A percentile compares a stretch with the other conserved stretches of the same genome.
Conservation (phyloP, 2,113 vertebrate species). For the Murina feae region DNA sequence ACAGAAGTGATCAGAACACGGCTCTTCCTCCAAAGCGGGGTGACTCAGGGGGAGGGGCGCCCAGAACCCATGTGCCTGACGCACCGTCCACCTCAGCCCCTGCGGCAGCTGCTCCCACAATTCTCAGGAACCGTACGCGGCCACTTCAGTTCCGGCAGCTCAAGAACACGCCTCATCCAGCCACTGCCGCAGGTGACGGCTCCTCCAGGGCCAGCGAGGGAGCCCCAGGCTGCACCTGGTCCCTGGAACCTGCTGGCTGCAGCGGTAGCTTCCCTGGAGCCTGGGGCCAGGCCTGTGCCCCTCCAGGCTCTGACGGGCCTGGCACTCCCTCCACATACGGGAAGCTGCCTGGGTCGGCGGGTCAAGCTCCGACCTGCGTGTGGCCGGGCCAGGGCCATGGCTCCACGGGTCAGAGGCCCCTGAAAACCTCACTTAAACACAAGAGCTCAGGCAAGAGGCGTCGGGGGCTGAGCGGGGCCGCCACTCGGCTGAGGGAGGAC, state of each 20-base stretch:
- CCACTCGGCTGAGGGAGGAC: accelerated
- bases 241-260: not conserved
- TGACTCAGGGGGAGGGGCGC: slow-evolving; percentile 47
- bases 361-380: not conserved
- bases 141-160: not conserved
- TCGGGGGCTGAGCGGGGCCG: not conserved
- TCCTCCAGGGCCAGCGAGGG: not conserved
- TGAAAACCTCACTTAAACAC: not conserved
- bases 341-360: not conserved
- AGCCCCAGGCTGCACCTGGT: accelerated
- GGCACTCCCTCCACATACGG: not conserved
- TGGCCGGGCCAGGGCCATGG: accelerated
- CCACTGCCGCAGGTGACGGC: not conserved
- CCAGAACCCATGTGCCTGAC: not conserved
- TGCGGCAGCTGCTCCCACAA: not conserved
- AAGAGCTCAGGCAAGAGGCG: not conserved
- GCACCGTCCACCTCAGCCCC: not conserved
- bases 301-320: accelerated
- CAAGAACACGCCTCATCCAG: not conserved
- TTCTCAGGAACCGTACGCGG: not conserved
- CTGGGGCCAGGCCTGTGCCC: not conserved
- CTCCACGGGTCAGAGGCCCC: accelerated
- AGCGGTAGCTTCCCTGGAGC: not conserved
- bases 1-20: slow-evolving; percentile 34
- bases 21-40: not conserved